These are phyloP conservation scores for Tenodera sinensis DNA, from an alignment of 2,888 invertebrate species.

Conservation along the genomic window DNA sequence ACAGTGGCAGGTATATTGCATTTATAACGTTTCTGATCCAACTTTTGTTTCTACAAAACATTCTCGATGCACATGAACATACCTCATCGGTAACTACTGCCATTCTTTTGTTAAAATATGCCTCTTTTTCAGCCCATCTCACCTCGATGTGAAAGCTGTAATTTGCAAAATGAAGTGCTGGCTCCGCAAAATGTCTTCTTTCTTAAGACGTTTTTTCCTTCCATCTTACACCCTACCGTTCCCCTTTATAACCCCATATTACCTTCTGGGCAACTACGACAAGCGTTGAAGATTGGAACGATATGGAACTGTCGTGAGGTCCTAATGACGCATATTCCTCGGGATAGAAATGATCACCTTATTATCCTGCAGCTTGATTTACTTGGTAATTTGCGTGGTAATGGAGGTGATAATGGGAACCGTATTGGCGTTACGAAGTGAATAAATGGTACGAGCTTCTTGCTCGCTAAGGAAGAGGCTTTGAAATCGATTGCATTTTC, in stretches of 20 bases:
- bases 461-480: not conserved
- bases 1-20: no score
- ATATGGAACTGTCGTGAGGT: not conserved
- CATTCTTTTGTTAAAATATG: no score
- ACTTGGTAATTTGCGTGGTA: conserved; percentile 28
- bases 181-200: no score
- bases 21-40: no score
- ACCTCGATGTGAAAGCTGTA: no score
- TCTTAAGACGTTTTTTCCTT: no score
- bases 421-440: not conserved
- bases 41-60: no score
- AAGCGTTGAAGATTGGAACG: not conserved
- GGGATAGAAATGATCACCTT: conserved; percentile 25
- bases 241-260: not conserved
- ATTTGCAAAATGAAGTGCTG: no score
- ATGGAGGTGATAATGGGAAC: conserved; percentile 25
- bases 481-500: not conserved
- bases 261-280: not conserved
- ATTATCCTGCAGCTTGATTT: conserved; percentile 22
- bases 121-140: no score
- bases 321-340: not conserved
- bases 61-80: no score
- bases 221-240: not conserved
- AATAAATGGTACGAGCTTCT: not conserved
- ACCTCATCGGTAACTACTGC: no score